Conservation (phyloP, 2,113 vertebrate genomes). For the Apodemus sylvaticus region DNA sequence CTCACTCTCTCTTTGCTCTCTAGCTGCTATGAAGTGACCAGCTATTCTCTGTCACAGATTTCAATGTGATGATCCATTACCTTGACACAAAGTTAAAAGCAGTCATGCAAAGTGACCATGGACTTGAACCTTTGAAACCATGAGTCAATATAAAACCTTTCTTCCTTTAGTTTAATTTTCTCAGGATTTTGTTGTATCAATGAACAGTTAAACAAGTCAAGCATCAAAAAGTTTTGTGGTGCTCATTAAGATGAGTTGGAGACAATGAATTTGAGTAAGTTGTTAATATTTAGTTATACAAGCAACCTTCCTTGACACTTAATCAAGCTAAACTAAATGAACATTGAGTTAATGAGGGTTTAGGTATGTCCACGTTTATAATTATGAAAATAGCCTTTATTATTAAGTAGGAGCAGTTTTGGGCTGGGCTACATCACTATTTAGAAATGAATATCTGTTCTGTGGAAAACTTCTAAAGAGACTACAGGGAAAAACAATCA, state of each 20-base stretch:
- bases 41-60: background rate
- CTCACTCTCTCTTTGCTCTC: background rate
- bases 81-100: background rate
- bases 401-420: slow-evolving; percentile 36
- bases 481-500: slow-evolving; percentile 28
- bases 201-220: background rate
- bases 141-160: background rate
- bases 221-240: slow-evolving; percentile 17
- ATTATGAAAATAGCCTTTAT: slow-evolving; percentile 50
- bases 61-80: background rate
- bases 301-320: slow-evolving; percentile 1
- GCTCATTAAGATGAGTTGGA: background rate
- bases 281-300: slow-evolving; percentile 42
- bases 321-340: slow-evolving; percentile 58
- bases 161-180: background rate
- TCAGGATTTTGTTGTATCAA: background rate
- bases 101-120: background rate
- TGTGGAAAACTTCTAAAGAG: slow-evolving; percentile 14
- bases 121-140: background rate
- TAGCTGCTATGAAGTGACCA: background rate
- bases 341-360: slow-evolving; percentile 37
- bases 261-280: background rate
- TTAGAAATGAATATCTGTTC: background rate
- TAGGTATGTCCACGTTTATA: slow-evolving; percentile 1
- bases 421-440: background rate